Conservation (phyloP, 2,797 vertebrate genomes). For the Melanotaenia nigrans region DNA sequence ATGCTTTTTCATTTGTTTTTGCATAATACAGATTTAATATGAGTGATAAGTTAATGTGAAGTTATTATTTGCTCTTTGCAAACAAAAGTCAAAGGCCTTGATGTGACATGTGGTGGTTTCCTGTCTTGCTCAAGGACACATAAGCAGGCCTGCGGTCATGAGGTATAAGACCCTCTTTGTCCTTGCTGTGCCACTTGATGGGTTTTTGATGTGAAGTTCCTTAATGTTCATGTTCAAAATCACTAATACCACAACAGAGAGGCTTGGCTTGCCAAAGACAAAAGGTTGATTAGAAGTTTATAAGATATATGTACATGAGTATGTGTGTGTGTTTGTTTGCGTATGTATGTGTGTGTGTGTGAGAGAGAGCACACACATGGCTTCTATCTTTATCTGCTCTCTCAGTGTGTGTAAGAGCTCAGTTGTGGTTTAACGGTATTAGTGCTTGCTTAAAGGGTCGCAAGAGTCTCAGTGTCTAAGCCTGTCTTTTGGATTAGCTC, state of each 20-base stretch:
- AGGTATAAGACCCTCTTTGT: constrained; percentile 30
- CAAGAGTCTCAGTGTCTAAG: constrained; percentile 75
- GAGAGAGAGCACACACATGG: constrained; percentile 12
- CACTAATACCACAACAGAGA: constrained; percentile 24
- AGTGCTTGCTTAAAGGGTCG: constrained; percentile 74
- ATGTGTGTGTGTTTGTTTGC: background rate
- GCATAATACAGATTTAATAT: background rate
- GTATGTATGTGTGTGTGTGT: constrained; percentile 1
- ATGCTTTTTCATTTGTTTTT: background rate
- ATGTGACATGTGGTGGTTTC: constrained; percentile 11
- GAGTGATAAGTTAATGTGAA: background rate
- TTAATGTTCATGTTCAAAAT: constrained; percentile 43
- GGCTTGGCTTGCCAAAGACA: constrained; percentile 14
- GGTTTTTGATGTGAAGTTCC: constrained; percentile 25
- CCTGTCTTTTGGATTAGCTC: constrained; percentile 73
- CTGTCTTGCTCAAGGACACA: constrained; percentile 28
- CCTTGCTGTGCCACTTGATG: constrained; percentile 36
- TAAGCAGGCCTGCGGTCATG: constrained; percentile 18
- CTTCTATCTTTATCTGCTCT: constrained; percentile 70
- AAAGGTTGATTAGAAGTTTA: constrained; percentile 31
- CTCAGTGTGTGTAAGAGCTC: constrained; percentile 65
- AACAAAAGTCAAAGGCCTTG: background rate
- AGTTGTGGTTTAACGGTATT: constrained; percentile 80
- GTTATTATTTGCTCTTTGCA: background rate
- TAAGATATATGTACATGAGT: background rate